Percentiles rank a stretch among this genome's conserved stretches.
phyloP scores from a whole-genome alignment of 2,888 invertebrate species.

The Loripinus fragilis region DNA sequence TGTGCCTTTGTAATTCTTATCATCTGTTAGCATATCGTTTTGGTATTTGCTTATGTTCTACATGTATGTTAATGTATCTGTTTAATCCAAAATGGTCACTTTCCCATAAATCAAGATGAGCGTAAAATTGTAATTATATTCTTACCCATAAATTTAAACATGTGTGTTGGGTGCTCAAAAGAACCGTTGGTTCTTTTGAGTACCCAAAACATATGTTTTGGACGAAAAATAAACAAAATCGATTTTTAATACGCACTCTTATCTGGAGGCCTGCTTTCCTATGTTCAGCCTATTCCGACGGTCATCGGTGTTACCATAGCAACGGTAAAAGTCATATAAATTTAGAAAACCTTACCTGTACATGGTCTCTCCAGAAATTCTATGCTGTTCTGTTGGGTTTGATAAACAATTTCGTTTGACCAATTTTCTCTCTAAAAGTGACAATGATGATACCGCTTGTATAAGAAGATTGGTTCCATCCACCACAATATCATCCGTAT shows the following conservation, averaged over 20 bases:
- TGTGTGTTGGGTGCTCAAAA: not conserved
- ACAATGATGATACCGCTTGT: constrained; percentile 48
- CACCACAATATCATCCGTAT: constrained; percentile 69
- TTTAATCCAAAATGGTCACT: no score
- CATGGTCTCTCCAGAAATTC: constrained; percentile 47
- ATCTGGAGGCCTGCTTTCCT: no score
- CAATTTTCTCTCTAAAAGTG: constrained; percentile 29
- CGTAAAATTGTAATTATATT: no score
- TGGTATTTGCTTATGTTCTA: no score
- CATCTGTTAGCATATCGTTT: no score
- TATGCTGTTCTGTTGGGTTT: constrained; percentile 30
- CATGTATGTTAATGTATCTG: no score
- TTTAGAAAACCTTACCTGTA: constrained; percentile 52
- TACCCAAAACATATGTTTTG: not conserved
- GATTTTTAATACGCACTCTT: not conserved
- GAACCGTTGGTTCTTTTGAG: not conserved
- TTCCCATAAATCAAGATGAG: no score
- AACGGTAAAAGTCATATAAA: no score
- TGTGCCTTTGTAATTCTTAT: no score
- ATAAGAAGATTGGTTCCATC: constrained; percentile 68
- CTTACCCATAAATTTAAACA: no score
- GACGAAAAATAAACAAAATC: not conserved
- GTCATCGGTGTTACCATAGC: no score
- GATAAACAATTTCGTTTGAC: constrained; percentile 45
- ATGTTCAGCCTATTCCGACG: no score